A percentile compares a stretch with the other conserved stretches of the same genome.
Conservation (phyloP, 2,888 invertebrate genomes). For the Anoplius nigerrimus region DNA sequence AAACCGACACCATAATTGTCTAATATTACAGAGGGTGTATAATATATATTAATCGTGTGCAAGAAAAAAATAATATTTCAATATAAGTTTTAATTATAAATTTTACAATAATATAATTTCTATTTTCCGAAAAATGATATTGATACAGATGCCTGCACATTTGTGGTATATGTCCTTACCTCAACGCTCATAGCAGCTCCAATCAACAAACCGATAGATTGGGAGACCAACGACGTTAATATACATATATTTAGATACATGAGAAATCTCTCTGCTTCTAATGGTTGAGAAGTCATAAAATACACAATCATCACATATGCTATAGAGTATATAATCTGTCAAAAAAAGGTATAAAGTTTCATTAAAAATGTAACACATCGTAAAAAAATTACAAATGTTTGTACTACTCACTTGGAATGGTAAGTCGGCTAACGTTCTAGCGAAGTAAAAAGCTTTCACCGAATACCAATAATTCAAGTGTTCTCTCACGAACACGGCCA, state of each 20-base stretch:
- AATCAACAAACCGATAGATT: slow-evolving; percentile 93
- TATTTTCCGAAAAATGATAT: background rate
- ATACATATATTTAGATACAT: slow-evolving; percentile 87
- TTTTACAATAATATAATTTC: slow-evolving; percentile 1
- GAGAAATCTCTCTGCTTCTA: slow-evolving; percentile 87
- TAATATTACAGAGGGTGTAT: too few relatives aligned
- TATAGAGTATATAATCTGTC: slow-evolving; percentile 73
- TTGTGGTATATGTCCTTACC: slow-evolving; percentile 70
- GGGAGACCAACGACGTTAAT: slow-evolving; percentile 92
- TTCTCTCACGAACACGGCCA: slow-evolving; percentile 95
- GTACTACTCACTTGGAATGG: slow-evolving; percentile 89
- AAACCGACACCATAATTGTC: too few relatives aligned
- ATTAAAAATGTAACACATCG: background rate
- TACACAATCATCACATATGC: slow-evolving; percentile 85
- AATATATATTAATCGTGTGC: too few relatives aligned
- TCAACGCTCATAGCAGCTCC: slow-evolving; percentile 94
- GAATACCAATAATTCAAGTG: slow-evolving; percentile 99
- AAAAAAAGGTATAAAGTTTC: slow-evolving; percentile 9
- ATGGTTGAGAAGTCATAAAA: slow-evolving; percentile 96
- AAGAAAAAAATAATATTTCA: background rate
- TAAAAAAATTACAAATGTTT: background rate
- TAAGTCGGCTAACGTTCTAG: slow-evolving; percentile 96
- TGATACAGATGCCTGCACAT: background rate
- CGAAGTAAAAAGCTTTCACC: slow-evolving; percentile 95
- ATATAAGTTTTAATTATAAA: slow-evolving; percentile 8